A percentile compares a stretch with the other conserved stretches of the same genome.
These are phyloP conservation scores for Rhabdornis inornatus DNA, from an alignment of 2,113 vertebrate species.

Conservation along the genomic window DNA sequence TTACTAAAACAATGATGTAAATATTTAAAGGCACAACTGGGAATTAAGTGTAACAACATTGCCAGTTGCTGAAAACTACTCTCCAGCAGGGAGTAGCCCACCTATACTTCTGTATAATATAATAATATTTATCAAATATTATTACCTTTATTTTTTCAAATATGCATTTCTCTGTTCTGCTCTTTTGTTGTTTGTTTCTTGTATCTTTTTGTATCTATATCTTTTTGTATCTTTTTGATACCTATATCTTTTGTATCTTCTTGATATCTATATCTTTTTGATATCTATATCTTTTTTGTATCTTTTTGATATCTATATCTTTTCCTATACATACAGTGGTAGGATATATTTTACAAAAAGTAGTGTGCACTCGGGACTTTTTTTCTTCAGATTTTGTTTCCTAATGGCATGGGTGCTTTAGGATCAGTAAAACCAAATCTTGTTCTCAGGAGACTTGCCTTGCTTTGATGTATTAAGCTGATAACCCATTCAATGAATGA, in stretches of 20 bases:
- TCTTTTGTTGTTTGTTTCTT: not conserved
- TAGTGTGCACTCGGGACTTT: not conserved
- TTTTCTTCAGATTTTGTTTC: conserved; percentile 27
- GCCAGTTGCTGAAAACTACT: not conserved
- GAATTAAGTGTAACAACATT: not conserved
- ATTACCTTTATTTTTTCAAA: not conserved
- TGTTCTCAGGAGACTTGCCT: not conserved
- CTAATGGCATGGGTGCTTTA: not conserved
- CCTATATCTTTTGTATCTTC: not conserved
- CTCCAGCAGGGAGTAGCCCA: not conserved
- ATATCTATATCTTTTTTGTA: not conserved
- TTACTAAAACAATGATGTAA: not conserved
- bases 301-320: not conserved
- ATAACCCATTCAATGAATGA: not conserved
- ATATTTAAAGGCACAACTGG: not conserved
- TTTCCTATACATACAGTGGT: conserved; percentile 21
- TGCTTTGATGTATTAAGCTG: not conserved
- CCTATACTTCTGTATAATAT: not conserved
- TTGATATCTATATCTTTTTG: not conserved
- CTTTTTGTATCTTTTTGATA: not conserved
- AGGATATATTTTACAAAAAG: conserved; percentile 32
- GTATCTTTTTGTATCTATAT: not conserved
- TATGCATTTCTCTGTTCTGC: not conserved
- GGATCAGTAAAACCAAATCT: not conserved
- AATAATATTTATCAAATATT: conserved; percentile 11